phyloP scores from a whole-genome alignment of 2,797 vertebrate species.

The Notoglanidium macrostoma region DNA sequence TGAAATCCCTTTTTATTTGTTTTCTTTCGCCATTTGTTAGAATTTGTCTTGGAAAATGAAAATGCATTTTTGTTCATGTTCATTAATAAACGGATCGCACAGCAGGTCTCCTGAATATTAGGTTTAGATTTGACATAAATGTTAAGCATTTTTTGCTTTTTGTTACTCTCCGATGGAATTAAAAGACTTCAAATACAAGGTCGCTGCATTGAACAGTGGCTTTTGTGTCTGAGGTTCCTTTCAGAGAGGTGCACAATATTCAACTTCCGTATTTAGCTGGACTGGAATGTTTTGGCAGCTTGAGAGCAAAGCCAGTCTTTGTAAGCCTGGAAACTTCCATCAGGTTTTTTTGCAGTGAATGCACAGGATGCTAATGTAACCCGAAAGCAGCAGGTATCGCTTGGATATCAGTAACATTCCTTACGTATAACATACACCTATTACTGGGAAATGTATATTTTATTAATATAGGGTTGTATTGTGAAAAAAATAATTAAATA shows the following conservation, averaged over 20 bases:
- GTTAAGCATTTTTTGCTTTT: background rate
- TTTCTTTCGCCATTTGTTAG: slow-evolving; percentile 3
- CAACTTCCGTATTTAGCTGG: slow-evolving; percentile 71
- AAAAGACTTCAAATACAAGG: background rate
- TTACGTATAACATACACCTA: background rate
- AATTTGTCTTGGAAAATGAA: slow-evolving; percentile 2
- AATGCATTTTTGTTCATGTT: background rate
- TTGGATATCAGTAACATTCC: background rate
- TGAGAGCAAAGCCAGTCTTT: slow-evolving; percentile 53
- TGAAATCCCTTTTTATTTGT: slow-evolving; percentile 25
- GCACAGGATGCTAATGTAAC: slow-evolving; percentile 6
- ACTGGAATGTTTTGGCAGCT: slow-evolving; percentile 67
- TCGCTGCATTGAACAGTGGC: slow-evolving; percentile 60
- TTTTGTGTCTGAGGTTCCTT: slow-evolving; percentile 70
- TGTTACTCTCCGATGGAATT: background rate
- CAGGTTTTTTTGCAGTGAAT: slow-evolving; percentile 27
- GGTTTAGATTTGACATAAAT: slow-evolving; percentile 3
- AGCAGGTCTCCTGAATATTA: background rate
- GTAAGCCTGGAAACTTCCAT: slow-evolving; percentile 62
- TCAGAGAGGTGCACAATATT: slow-evolving; percentile 72
- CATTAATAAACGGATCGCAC: background rate
- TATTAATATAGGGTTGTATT: background rate
- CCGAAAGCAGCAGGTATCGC: background rate
- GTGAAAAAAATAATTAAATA: background rate
- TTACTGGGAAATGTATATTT: background rate